These are phyloP conservation scores for Ibycter americanus DNA, from an alignment of 2,797 vertebrate genomes.

Conservation along the genomic window DNA sequence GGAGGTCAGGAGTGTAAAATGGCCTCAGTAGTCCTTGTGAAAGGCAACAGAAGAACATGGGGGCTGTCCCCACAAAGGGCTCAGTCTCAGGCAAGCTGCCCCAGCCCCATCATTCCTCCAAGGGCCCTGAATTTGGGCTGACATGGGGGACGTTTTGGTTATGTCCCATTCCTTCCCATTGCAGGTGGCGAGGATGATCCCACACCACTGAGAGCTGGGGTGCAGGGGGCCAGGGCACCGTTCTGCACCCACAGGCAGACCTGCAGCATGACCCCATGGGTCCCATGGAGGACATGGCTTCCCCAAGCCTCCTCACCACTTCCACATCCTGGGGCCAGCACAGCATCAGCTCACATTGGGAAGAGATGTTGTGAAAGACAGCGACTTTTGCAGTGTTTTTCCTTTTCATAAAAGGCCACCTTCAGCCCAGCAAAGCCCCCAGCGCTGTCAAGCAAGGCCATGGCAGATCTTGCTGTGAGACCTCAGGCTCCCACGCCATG, in stretches of 20 bases:
- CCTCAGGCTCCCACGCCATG: neutral
- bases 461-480: neutral
- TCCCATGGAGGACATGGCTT: fast-evolving
- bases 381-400: neutral
- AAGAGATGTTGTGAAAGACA: neutral
- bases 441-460: neutral
- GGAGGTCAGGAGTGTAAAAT: neutral
- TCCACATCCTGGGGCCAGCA: neutral
- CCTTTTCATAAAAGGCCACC: neutral
- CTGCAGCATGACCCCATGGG: neutral
- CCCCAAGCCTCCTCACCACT: neutral
- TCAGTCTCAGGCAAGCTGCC: neutral
- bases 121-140: neutral
- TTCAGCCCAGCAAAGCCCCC: neutral
- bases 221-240: neutral
- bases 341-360: neutral
- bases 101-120: neutral
- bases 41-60: neutral
- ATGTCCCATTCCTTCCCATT: neutral
- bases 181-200: neutral
- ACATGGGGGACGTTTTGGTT: neutral
- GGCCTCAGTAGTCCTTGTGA: neutral
- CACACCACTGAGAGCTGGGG: neutral
- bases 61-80: neutral
- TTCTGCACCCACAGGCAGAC: neutral